Base-by-base conservation (phyloP, 2,888 invertebrate genomes). In the Pterostichus niger region DNA sequence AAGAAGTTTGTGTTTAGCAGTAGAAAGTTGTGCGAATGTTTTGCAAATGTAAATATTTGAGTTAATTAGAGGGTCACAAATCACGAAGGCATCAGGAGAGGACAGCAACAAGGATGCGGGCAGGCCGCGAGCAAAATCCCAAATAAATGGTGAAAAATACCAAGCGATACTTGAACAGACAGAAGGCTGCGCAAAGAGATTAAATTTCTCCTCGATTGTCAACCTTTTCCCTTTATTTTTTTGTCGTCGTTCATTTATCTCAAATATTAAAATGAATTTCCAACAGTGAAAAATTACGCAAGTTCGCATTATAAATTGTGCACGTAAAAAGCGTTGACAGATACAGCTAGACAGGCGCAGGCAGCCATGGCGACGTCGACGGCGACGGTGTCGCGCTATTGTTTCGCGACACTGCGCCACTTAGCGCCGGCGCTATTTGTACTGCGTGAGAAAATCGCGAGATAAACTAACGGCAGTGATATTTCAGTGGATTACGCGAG, bases 261-360 rank as follows among this genome's bases (percentile, higher is more conserved):
- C 76, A 56, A 76, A 76, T 76, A 76, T 76, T 76, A 76, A 76
- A 76, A 76, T 76, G 54, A 76, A 76, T 76, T 54, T 76, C 40
- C 76, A 76, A 56, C 54, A 76, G 76, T 76, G 76, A 76, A 76
- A 76, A 76, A 76, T 76, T 76, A 76, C 56, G 56, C 54, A 76
- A 56, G 76, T 76, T 56, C 76, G 76, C 56, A 33, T 76, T 56
- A 76, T 76, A 76, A 76, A 76, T 76, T 56, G 54, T 54, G 15
- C 54, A 40, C 35, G 76, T 31, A 76, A 76, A 76, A 76, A 76
- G 35, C 54, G 76, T 76, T 76, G 76, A 76, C 76, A 76, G 76
- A 44, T 68, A 15, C 68, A 44, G 68, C 40, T 24, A 64, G 64
- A 64, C 31, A 31, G 40, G 68, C 40, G 44, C 64, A 64, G 24